phyloP scores from a whole-genome alignment of 2,888 invertebrate species.

The Cenopis cana region DNA sequence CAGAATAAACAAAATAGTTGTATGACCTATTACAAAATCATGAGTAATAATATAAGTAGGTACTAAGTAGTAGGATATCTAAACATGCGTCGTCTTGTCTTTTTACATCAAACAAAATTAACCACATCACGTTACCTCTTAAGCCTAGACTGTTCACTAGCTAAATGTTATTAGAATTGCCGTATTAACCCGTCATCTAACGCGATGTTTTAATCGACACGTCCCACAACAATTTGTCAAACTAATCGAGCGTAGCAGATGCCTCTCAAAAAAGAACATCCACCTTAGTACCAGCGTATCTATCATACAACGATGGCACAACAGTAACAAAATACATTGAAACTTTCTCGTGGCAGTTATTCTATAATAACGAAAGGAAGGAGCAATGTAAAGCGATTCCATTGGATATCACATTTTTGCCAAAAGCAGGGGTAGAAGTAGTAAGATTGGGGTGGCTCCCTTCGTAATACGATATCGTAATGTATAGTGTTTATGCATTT shows the following conservation, averaged over 20 bases:
- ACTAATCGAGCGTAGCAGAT: conserved; percentile 63
- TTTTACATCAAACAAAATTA: not conserved
- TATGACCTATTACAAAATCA: too few relatives aligned
- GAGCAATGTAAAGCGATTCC: conserved; percentile 17
- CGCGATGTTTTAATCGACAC: conserved; percentile 45
- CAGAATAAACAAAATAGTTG: too few relatives aligned
- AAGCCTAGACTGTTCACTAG: conserved; percentile 28
- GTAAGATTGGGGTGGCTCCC: conserved; percentile 39
- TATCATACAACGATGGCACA: not conserved
- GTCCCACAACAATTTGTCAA: conserved; percentile 53
- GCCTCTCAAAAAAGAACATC: conserved; percentile 60
- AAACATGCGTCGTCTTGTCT: not conserved
- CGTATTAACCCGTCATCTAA: conserved; percentile 43
- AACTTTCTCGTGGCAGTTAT: not conserved
- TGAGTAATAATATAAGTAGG: too few relatives aligned
- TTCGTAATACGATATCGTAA: conserved; percentile 49
- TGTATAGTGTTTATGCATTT: conserved; percentile 64
- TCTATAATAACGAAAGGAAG: not conserved
- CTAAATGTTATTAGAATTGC: conserved; percentile 35
- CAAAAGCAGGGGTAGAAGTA: not conserved
- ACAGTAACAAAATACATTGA: conserved; percentile 3
- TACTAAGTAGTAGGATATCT: not conserved
- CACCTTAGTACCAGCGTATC: conserved; percentile 54
- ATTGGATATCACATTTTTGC: not conserved
- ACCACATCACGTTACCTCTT: conserved; percentile 13